Conservation (phyloP, 2,113 vertebrate genomes). For the Ptyas mucosa region DNA sequence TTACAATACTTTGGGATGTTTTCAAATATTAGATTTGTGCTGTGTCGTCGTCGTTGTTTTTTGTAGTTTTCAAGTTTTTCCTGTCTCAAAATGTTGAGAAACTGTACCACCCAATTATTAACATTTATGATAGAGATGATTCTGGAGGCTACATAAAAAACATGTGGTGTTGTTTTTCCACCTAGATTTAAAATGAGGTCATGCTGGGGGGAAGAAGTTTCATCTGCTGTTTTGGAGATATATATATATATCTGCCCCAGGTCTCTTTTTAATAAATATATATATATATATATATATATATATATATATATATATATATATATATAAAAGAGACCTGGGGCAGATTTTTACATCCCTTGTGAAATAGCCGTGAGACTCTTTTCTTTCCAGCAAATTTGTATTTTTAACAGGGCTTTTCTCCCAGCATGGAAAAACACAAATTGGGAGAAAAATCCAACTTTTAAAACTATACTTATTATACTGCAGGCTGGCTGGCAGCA, state of each 20-base stretch:
- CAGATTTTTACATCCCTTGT: neutral
- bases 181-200: neutral
- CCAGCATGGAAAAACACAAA: neutral
- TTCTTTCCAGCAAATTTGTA: neutral
- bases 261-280: too few relatives aligned
- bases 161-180: neutral
- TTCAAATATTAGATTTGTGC: neutral
- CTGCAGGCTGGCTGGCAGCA: neutral
- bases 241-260: too few relatives aligned
- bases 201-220: neutral
- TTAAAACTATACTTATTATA: neutral
- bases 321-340: neutral
- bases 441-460: neutral
- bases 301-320: too few relatives aligned
- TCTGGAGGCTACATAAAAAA: neutral
- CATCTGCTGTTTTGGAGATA: neutral
- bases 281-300: too few relatives aligned
- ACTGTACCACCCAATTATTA: neutral
- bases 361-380: neutral
- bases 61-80: neutral
- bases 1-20: neutral
- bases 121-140: neutral
- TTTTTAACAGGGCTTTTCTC: neutral
- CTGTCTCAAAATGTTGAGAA: neutral
- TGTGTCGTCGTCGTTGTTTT: neutral